Percentiles rank a stretch among this genome's conserved stretches.
These are phyloP conservation scores for Orthonyx spaldingii DNA, from an alignment of 2,113 vertebrate genomes.

Conservation along the genomic window DNA sequence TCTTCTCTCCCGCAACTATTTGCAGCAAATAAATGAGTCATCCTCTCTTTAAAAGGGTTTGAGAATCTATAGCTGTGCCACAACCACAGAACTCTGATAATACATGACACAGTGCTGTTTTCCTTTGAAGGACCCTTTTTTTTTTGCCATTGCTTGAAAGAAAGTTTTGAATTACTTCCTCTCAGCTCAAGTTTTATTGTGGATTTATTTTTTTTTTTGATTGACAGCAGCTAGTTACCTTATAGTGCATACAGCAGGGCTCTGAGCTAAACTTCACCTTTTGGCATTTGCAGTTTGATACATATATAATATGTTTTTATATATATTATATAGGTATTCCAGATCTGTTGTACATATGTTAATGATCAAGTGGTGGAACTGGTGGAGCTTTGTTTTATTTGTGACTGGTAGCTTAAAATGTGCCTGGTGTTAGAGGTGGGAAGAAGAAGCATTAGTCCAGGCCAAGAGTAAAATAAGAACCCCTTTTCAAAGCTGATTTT, in stretches of 20 bases:
- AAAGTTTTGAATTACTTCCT: constrained; percentile 36
- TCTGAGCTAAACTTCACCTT: constrained; percentile 48
- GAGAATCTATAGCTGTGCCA: constrained; percentile 53
- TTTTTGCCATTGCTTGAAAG: constrained; percentile 7
- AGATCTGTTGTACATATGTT: constrained; percentile 64
- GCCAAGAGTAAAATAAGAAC: constrained; percentile 56
- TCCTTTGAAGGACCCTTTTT: constrained; percentile 17
- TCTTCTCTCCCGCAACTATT: constrained; percentile 70
- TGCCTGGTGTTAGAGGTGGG: constrained; percentile 58
- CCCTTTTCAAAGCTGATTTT: constrained; percentile 49
- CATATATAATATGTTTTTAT: constrained; percentile 65
- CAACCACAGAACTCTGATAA: constrained; percentile 43
- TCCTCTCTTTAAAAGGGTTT: constrained; percentile 41
- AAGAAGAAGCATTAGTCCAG: constrained; percentile 36
- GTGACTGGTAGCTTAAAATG: constrained; percentile 54
- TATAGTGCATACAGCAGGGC: constrained; percentile 37
- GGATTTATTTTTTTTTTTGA: neutral
- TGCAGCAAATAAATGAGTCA: constrained; percentile 70
- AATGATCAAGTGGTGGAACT: constrained; percentile 55
- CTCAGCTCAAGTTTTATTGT: constrained; percentile 26
- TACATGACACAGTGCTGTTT: constrained; percentile 23
- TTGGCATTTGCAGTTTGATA: constrained; percentile 64
- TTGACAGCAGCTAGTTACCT: constrained; percentile 53
- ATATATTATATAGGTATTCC: constrained; percentile 68
- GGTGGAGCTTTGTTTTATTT: constrained; percentile 55